Conservation (phyloP, 1,140 invertebrate species). For the Bombus pyrosoma region DNA sequence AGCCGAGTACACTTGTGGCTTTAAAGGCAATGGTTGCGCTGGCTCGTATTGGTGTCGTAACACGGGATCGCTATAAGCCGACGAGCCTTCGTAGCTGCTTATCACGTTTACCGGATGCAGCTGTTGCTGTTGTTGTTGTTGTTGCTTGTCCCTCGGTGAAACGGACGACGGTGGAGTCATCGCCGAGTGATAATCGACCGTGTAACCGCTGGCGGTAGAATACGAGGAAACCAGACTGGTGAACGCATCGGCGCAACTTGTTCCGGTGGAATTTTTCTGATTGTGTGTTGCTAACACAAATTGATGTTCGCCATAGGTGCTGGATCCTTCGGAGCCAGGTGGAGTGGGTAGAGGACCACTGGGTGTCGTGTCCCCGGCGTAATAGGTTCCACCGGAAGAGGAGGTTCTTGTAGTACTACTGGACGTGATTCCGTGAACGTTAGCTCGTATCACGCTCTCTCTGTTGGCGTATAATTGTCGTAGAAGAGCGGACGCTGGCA, state of each 20-base stretch:
- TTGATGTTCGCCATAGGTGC: conserved; percentile 88
- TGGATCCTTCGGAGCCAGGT: conserved; percentile 91
- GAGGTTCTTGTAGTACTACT: conserved; percentile 79
- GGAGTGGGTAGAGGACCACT: conserved; percentile 91
- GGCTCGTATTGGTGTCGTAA: conserved; percentile 85
- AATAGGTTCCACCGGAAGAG: conserved; percentile 82
- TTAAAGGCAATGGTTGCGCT: conserved; percentile 90
- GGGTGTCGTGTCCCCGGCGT: conserved; percentile 77
- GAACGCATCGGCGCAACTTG: conserved; percentile 84
- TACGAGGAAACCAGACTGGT: conserved; percentile 85
- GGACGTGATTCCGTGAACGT: conserved; percentile 89
- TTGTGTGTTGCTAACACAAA: conserved; percentile 86
- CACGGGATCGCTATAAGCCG: conserved; percentile 81
- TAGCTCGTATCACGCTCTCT: conserved; percentile 96
- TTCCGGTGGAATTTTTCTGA: conserved; percentile 79
- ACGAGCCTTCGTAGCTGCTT: conserved; percentile 73
- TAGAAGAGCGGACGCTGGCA: conserved; percentile 92
- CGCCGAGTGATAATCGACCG: conserved; percentile 92
- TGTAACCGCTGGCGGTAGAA: conserved; percentile 85
- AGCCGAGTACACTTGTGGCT: conserved; percentile 94
- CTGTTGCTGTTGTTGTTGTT: conserved; percentile 80
- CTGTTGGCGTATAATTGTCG: conserved; percentile 95
- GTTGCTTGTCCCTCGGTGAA: conserved; percentile 94
- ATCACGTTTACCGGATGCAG: conserved; percentile 69
- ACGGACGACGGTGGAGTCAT: conserved; percentile 98